Evolutionary conservation across 2,888 invertebrate genomes (phyloP).

Genomic region (Cerastis rubricosa): DNA sequence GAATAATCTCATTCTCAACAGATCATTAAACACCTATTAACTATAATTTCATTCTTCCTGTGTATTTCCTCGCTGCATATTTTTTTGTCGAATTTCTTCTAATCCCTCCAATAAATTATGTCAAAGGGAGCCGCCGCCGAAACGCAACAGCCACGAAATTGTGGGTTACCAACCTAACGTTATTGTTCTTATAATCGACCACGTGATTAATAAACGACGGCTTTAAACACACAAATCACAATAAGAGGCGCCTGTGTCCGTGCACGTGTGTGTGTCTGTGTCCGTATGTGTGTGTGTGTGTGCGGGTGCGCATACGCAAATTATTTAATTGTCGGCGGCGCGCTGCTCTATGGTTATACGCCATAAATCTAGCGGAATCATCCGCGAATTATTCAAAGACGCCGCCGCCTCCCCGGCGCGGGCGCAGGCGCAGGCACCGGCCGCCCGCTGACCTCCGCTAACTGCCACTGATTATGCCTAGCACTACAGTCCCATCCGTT

Average conservation of each 20-base stretch:
- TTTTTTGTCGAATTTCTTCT: constrained; percentile 58
- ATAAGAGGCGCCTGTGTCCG: constrained; percentile 66
- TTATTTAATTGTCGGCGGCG: constrained; percentile 85
- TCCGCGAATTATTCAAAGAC: constrained; percentile 88
- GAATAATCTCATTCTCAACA: neutral
- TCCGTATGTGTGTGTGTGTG: constrained; percentile 50
- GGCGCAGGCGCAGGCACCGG: constrained; percentile 32
- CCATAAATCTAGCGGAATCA: constrained; percentile 87
- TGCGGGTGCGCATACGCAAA: constrained; percentile 83
- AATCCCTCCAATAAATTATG: constrained; percentile 61
- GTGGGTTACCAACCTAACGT: constrained; percentile 61
- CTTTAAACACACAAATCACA: constrained; percentile 79
- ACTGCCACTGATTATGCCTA: constrained; percentile 38
- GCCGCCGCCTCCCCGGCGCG: constrained; percentile 76
- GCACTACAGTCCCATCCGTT: constrained; percentile 5
- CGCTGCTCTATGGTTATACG: constrained; percentile 85
- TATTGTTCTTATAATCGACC: constrained; percentile 69
- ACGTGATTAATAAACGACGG: constrained; percentile 72
- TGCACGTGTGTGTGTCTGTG: constrained; percentile 16
- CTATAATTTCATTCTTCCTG: constrained; percentile 33
- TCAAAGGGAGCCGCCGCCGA: constrained; percentile 46
- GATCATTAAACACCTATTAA: constrained; percentile 18
- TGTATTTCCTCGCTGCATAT: constrained; percentile 43
- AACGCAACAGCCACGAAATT: constrained; percentile 65
- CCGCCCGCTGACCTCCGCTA: constrained; percentile 50